Conservation (phyloP, 2,888 invertebrate species). For the Stratiomys singularior region DNA sequence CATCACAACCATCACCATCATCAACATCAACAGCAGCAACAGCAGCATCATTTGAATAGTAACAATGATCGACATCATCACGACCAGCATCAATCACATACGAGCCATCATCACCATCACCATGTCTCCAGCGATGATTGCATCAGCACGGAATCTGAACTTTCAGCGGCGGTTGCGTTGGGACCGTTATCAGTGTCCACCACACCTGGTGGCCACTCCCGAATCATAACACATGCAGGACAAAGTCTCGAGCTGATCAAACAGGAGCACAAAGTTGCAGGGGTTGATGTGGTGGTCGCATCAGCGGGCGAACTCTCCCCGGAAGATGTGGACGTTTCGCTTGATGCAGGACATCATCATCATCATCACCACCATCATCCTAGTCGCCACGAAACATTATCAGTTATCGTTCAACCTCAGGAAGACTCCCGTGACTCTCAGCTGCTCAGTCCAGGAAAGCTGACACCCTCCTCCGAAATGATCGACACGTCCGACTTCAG, state of each 20-base stretch:
- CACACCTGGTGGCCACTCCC: constrained; percentile 47
- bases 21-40: constrained; percentile 54
- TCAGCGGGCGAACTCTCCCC: constrained; percentile 51
- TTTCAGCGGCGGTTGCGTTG: constrained; percentile 49
- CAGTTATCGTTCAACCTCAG: constrained; percentile 71
- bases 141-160: constrained; percentile 43
- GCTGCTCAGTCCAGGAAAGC: constrained; percentile 70
- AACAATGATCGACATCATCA: constrained; percentile 50
- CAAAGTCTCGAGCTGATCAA: constrained; percentile 54
- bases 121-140: constrained; percentile 47
- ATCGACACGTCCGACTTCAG: constrained; percentile 70
- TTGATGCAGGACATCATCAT: constrained; percentile 47
- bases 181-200: constrained; percentile 49
- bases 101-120: constrained; percentile 46
- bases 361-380: constrained; percentile 50
- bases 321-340: constrained; percentile 50
- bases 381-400: constrained; percentile 65
- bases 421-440: constrained; percentile 71
- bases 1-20: constrained; percentile 54
- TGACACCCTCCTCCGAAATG: constrained; percentile 68
- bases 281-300: constrained; percentile 49
- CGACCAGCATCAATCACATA: constrained; percentile 44
- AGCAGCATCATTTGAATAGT: constrained; percentile 52
- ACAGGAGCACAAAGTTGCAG: constrained; percentile 53
- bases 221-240: constrained; percentile 50